A percentile compares a stretch with the other conserved stretches of the same genome.
Evolutionary conservation across 2,888 invertebrate species (phyloP).

Genomic region (Erannis defoliaria): DNA sequence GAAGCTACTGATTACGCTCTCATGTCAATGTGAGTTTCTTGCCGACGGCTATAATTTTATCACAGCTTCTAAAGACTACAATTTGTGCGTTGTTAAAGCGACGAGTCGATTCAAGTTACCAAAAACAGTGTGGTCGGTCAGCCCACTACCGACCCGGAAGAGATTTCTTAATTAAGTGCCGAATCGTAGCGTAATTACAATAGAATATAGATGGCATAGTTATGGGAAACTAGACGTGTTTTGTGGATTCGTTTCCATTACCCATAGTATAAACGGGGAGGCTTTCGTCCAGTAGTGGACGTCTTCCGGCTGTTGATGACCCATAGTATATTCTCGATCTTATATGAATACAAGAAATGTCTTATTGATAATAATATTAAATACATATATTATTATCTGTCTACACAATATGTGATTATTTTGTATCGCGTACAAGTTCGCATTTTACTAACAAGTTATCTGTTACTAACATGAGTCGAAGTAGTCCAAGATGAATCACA

Average conservation of each 20-base stretch:
- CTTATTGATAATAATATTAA: too few species aligned
- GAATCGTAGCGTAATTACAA: conserved; percentile 51
- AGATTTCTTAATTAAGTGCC: conserved; percentile 54
- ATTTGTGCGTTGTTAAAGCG: conserved; percentile 28
- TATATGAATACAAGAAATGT: too few species aligned
- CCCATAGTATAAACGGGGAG: too few species aligned
- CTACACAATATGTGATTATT: background rate
- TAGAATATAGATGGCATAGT: conserved; percentile 22
- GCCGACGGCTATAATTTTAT: conserved; percentile 9
- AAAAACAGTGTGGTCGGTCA: conserved; percentile 61
- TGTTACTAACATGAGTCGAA: too few species aligned
- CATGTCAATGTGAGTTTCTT: conserved; percentile 2
- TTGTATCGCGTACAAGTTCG: too few species aligned
- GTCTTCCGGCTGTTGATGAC: too few species aligned
- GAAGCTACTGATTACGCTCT: background rate
- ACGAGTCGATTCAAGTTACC: conserved; percentile 62
- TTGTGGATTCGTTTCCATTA: background rate
- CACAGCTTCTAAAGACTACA: conserved; percentile 15
- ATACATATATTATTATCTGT: too few species aligned
- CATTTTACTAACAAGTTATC: too few species aligned
- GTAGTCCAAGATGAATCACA: too few species aligned
- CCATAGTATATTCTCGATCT: too few species aligned
- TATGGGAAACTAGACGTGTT: conserved; percentile 5
- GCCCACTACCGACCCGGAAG: conserved; percentile 72
- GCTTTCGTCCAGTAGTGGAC: too few species aligned